A percentile compares a stretch with the other conserved stretches of the same genome.
phyloP scores from a whole-genome alignment of 2,113 vertebrate species.

The Herpetotheres cachinnans region DNA sequence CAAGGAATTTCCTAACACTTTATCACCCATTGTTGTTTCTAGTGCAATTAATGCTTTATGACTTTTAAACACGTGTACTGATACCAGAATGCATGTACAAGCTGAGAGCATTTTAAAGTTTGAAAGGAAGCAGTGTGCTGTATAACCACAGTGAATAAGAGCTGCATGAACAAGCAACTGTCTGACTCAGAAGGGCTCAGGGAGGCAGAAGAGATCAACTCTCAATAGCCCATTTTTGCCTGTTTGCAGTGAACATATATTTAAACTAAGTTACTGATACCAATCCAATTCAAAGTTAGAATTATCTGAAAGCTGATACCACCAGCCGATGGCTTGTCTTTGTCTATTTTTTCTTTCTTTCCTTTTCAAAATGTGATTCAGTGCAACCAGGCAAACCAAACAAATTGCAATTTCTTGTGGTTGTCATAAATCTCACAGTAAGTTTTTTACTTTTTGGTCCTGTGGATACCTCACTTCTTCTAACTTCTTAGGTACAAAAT shows the following conservation, averaged over 20 bases:
- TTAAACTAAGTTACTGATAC: background rate
- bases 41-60: background rate
- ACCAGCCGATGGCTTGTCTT: background rate
- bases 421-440: background rate
- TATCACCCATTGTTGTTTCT: background rate
- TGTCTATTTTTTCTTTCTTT: background rate
- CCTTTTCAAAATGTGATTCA: background rate
- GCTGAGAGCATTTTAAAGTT: background rate
- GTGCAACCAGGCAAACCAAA: background rate
- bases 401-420: background rate
- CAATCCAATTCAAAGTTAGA: background rate
- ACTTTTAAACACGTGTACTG: background rate
- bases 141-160: background rate
- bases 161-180: background rate
- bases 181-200: background rate
- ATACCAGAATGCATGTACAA: background rate
- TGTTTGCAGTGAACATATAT: background rate
- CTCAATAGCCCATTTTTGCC: background rate
- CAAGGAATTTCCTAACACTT: background rate
- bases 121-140: rapidly evolving
- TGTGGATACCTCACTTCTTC: background rate
- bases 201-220: background rate
- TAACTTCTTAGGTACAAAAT: background rate
- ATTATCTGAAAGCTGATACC: background rate
- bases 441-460: background rate